Evolutionary conservation across 92 coral and sea anemone species (phyloP), one percentile per base, ranked within the genome.

Genomic region (Porites divaricata): DNA sequence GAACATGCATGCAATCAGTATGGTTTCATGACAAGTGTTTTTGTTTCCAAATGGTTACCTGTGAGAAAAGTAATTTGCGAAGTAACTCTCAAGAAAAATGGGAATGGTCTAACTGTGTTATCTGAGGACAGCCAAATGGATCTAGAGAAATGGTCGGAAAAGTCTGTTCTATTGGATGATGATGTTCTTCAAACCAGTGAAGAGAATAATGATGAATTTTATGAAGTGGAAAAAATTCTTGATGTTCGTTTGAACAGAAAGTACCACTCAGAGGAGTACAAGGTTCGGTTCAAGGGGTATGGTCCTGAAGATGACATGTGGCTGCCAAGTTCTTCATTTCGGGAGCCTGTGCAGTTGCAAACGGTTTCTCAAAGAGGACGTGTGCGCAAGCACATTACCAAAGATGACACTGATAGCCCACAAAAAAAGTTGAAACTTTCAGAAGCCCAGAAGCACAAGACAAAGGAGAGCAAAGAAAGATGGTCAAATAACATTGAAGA

Each of bases 191-290:
- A n/a, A n/a, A n/a, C 74, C 12, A 59, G 49, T 6, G 1, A 0
- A 15, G 58, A 5, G 21, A 63, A 79, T 19, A 61, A 49, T 11
- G 16, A 81, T 13, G 54, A 80, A 23, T 81, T 53, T 26, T 81
- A 81, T 58, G 76, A 81, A 24, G 85, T 81, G 1, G 78, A 71
- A 24, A 58, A 81, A 70, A 58, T 81, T 1, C 13, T 68, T 23
- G 77, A 66, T 9, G 85, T 69, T 1, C 63, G 76, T 52, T 9
- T 81, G 48, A 81, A 81, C 24, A 50, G 15, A 20, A 1, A 22
- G 23, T 81, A 22, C 13, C 85, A 81, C 78, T 54, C 86, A 7
- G 86, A 81, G n/a, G n/a, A n/a, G n/a, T n/a, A n/a, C n/a, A n/a
- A n/a, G n/a, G n/a, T n/a, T n/a, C n/a, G n/a, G n/a, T n/a, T n/a